Evolutionary conservation across 2,113 vertebrate genomes (phyloP).

Genomic region (Cervus canadensis): DNA sequence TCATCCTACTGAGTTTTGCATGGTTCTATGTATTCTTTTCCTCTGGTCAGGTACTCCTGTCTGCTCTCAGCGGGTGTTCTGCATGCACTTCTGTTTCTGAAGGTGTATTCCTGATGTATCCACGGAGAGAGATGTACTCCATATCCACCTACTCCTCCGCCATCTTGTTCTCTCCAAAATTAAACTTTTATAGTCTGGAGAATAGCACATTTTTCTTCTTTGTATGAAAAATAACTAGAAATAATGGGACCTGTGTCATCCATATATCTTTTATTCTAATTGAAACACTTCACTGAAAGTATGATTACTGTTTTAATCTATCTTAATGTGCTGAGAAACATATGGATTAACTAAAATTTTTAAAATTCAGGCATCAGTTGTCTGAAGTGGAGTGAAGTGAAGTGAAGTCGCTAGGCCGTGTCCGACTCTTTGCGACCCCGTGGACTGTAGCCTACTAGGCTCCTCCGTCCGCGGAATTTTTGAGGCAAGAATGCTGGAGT

Average conservation of each 20-base stretch:
- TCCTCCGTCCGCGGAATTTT: not conserved
- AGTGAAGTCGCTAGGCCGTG: not conserved
- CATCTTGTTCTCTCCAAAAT: not conserved
- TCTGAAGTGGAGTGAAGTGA: not conserved
- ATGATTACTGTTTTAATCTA: not conserved
- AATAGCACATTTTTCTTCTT: not conserved
- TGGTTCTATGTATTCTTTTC: not conserved
- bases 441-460: not conserved
- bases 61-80: not conserved
- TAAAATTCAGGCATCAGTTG: not conserved
- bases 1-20: not conserved
- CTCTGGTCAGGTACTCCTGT: not conserved
- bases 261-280: not conserved
- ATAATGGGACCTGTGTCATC: not conserved
- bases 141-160: not conserved
- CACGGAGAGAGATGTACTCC: not conserved
- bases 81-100: not conserved
- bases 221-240: not conserved
- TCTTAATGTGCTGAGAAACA: not conserved
- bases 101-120: not conserved
- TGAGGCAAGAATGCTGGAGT: not conserved
- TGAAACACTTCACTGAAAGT: not conserved
- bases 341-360: not conserved
- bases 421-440: accelerated
- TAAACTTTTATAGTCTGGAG: not conserved